These are phyloP conservation scores for Kryphioiulus occultus DNA, from an alignment of 2,888 invertebrate species.

Conservation along the genomic window DNA sequence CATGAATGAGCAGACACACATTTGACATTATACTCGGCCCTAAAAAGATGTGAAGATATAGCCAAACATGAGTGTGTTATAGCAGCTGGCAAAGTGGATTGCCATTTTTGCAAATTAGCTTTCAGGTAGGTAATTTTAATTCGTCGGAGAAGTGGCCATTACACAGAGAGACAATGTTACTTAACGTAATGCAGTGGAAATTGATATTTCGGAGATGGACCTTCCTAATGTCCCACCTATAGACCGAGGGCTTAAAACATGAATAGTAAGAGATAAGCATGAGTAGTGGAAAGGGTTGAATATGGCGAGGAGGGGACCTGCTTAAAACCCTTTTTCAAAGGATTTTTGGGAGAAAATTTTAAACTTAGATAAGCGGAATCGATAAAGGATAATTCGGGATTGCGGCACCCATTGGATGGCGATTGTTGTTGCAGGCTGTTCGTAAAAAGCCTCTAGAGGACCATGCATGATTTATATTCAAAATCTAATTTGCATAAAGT, in stretches of 20 bases:
- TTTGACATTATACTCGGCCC: neutral
- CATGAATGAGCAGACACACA: conserved; percentile 25
- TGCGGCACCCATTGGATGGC: neutral
- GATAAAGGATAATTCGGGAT: neutral
- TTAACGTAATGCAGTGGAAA: conserved; percentile 42
- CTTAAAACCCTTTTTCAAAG: neutral
- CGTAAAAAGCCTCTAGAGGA: conserved; percentile 6
- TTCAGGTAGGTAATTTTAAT: conserved; percentile 42
- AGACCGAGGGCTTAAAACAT: neutral
- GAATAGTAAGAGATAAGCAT: conserved; percentile 10
- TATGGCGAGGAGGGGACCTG: conserved; percentile 3
- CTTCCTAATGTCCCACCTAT: neutral
- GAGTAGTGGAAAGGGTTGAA: neutral
- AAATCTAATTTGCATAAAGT: neutral
- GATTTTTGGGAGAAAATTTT: neutral
- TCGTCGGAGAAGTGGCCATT: conserved; percentile 38
- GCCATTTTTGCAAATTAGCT: conserved; percentile 45
- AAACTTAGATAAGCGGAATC: neutral
- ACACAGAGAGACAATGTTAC: conserved; percentile 27
- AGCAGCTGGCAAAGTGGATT: conserved; percentile 30
- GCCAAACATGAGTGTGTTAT: neutral
- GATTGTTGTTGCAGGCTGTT: neutral
- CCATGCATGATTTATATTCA: neutral
- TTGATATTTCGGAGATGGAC: neutral
- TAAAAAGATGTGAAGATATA: conserved; percentile 33